phyloP scores from a whole-genome alignment of 2,113 vertebrate species.

The Fulmarus glacialis region DNA sequence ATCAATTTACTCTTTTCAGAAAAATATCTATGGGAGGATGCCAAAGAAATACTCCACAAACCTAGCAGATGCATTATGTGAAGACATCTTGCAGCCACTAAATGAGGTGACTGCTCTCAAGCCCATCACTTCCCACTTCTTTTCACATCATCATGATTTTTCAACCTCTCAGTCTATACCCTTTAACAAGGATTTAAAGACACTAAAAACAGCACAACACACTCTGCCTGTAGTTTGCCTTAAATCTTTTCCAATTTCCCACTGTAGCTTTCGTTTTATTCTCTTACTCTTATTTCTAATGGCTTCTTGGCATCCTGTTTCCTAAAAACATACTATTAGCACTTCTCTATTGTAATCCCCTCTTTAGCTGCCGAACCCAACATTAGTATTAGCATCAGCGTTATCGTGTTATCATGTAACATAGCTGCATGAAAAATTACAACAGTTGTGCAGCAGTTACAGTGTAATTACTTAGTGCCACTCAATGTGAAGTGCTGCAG shows the following conservation, averaged over 20 bases:
- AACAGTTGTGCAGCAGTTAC: constrained; percentile 37
- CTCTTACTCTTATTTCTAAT: background rate
- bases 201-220: background rate
- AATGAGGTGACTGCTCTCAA: constrained; percentile 1
- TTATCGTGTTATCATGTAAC: constrained; percentile 47
- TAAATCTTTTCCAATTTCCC: background rate
- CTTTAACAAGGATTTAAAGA: constrained; percentile 1
- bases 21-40: background rate
- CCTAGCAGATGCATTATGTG: background rate
- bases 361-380: constrained; percentile 32
- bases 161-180: constrained; percentile 9
- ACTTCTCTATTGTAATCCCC: constrained; percentile 30
- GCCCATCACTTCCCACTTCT: constrained; percentile 36
- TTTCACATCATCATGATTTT: constrained; percentile 38
- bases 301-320: constrained; percentile 14
- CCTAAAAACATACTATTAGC: constrained; percentile 5
- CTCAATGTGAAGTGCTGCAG: constrained; percentile 10
- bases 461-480: constrained; percentile 42
- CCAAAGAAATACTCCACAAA: constrained; percentile 7
- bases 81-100: constrained; percentile 33
- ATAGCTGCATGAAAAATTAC: constrained; percentile 36
- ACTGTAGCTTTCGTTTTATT: background rate
- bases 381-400: background rate
- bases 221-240: background rate
- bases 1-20: constrained; percentile 18